Base-by-base conservation (phyloP, 1,140 invertebrate species). In the Manduca sexta region DNA sequence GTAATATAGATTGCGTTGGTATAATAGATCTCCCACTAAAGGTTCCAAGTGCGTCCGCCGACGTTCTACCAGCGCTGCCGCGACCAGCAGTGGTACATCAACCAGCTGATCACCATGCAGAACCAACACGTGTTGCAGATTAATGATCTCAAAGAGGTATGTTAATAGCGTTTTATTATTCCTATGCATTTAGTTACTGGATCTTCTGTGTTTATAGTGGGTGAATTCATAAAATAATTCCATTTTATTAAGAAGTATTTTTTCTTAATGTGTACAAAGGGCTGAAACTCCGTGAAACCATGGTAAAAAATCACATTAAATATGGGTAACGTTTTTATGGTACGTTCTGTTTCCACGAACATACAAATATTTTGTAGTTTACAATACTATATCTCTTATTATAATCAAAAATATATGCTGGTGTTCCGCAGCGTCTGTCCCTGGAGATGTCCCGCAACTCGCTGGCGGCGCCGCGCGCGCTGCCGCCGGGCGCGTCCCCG, bases 41-140 rank as follows among this genome's bases (percentile, higher is more conserved):
- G 93, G 66, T 98, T 97, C 82, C 95, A 97, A 90, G 96, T 97
- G 13, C 90, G 96, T 41, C 93, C 95, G 16, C 95, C 96, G 10
- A 97, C 95, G 39, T 98, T 96, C 85, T 97, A 94, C 74, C 96
- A 97, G 86, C 93, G 95, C 52, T 96, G 95, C 71, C 89, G 95
- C 56, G 96, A 98, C 86, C 95, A 97, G 68, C 94, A 97, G 70
- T 97, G 95, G 95, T 97, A 97, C 70, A 96, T 97, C 49, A 93
- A 91, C 75, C 94, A 96, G 80, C 86, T 97, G 37, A 88, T 94
- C 45, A 90, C 92, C 15, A 88, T 94, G 52, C 94, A 96, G 80
- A 91, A 92, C 74, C 94, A 96, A 70, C 92, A 94, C 63, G 88
- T 92, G 26, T 87, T 90, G 33, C 94, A 96, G 74, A 93, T 96